Percentiles rank a stretch among this genome's conserved stretches.
Evolutionary conservation across 2,888 invertebrate genomes (phyloP).

Genomic region (Conus canariensis): DNA sequence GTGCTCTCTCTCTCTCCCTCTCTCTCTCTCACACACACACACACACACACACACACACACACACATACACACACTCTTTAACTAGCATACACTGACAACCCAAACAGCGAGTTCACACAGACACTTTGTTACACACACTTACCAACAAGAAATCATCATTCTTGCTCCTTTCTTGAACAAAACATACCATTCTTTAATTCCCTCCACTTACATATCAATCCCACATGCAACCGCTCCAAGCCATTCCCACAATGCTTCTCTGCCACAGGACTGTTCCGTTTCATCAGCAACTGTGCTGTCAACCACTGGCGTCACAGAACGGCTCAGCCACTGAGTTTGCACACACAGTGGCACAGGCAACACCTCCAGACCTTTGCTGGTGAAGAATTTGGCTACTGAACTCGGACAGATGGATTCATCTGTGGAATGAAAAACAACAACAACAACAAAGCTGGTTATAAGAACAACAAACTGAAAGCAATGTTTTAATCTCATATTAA

Average conservation of each 20-base stretch:
- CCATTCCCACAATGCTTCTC: constrained; percentile 71
- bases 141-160: background rate
- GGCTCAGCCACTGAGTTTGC: constrained; percentile 52
- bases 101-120: background rate
- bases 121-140: background rate
- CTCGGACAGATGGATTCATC: constrained; percentile 67
- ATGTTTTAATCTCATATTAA: no score
- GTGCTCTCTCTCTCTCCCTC: no score
- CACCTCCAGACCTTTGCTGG: constrained; percentile 50
- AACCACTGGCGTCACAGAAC: constrained; percentile 48
- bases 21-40: background rate
- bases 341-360: constrained; percentile 40
- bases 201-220: constrained; percentile 50
- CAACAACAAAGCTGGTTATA: background rate
- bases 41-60: background rate
- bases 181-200: background rate
- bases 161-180: background rate
- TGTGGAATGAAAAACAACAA: constrained; percentile 44
- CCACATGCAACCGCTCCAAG: constrained; percentile 70
- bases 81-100: no score
- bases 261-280: constrained; percentile 46
- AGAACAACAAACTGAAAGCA: no score
- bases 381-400: constrained; percentile 69
- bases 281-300: constrained; percentile 43
- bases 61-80: background rate